Evolutionary conservation across 2,888 invertebrate genomes (phyloP).

Genomic region (Himalopsyche tibetana): DNA sequence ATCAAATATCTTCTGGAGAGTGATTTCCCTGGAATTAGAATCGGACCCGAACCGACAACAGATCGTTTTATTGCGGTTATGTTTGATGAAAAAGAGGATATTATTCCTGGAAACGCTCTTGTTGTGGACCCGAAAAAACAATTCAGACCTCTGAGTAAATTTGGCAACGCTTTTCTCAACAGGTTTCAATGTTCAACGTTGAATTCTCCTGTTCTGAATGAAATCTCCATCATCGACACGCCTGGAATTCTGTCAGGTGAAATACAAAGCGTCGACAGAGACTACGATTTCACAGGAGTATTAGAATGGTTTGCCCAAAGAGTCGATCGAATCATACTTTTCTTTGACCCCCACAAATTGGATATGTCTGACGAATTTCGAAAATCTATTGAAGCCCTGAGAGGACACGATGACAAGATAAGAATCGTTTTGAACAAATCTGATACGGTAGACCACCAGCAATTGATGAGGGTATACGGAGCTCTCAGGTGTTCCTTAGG

Average conservation of each 20-base stretch:
- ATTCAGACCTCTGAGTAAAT: conserved; percentile 96
- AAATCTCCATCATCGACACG: conserved; percentile 97
- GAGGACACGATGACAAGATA: conserved; percentile 98
- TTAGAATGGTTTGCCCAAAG: conserved; percentile 99
- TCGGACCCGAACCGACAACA: conserved; percentile 99
- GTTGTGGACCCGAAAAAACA: conserved; percentile 98
- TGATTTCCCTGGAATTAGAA: conserved; percentile 98
- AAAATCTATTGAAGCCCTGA: conserved; percentile 95
- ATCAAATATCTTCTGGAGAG: conserved; percentile 94
- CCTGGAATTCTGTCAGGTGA: conserved; percentile 98
- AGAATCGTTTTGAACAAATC: conserved; percentile 99
- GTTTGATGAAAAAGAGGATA: conserved; percentile 94
- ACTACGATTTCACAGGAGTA: conserved; percentile 98
- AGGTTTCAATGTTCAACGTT: conserved; percentile 97
- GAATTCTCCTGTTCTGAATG: conserved; percentile 92
- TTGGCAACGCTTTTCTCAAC: conserved; percentile 98
- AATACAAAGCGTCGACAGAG: conserved; percentile 94
- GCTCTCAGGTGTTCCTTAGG: conserved; percentile 99
- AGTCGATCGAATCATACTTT: conserved; percentile 96
- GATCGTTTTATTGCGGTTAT: conserved; percentile 99
- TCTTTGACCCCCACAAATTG: conserved; percentile 99
- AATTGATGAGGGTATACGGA: conserved; percentile 98
- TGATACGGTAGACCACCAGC: conserved; percentile 99
- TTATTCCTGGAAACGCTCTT: conserved; percentile 97
- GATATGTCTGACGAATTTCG: conserved; percentile 99